Evolutionary conservation across 2,888 invertebrate species (phyloP).

Genomic region (Melieria crassipennis): DNA sequence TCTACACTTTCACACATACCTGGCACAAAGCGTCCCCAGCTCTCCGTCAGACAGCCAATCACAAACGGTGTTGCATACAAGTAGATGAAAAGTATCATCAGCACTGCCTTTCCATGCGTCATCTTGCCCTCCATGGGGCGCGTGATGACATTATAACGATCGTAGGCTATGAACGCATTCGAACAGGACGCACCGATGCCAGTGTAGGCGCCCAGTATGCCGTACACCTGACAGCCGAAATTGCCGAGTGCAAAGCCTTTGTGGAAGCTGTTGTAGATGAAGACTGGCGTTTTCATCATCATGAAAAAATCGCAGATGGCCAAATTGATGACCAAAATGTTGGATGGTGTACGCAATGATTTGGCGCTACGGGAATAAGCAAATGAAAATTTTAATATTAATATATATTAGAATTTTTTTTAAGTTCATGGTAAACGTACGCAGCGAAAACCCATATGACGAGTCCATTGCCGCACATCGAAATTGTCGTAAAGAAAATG

Average conservation of each 20-base stretch:
- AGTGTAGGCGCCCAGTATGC: constrained; percentile 78
- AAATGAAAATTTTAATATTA: constrained; percentile 9
- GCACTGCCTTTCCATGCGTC: constrained; percentile 80
- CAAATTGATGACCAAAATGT: constrained; percentile 84
- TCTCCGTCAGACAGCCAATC: constrained; percentile 79
- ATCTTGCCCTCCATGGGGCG: constrained; percentile 84
- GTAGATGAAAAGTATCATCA: constrained; percentile 80
- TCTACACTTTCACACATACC: constrained; percentile 58
- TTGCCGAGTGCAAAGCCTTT: constrained; percentile 80
- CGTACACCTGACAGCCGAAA: constrained; percentile 81
- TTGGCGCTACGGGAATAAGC: constrained; percentile 54
- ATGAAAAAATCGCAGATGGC: constrained; percentile 86
- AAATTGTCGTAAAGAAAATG: constrained; percentile 76
- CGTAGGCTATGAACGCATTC: constrained; percentile 87
- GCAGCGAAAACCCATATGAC: constrained; percentile 83
- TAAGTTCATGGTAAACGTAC: constrained; percentile 41
- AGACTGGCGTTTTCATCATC: constrained; percentile 85
- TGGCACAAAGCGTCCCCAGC: constrained; percentile 89
- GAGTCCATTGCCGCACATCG: constrained; percentile 82
- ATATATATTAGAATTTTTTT: neutral
- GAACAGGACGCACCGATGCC: constrained; percentile 84
- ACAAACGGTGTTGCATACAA: constrained; percentile 84
- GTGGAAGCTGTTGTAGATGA: constrained; percentile 76
- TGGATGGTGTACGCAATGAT: constrained; percentile 72
- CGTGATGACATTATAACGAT: constrained; percentile 82